Evolutionary conservation across 2,888 invertebrate genomes (phyloP), one percentile per base, ranked within the genome.

Genomic region (Agonopterix subpropinquella): DNA sequence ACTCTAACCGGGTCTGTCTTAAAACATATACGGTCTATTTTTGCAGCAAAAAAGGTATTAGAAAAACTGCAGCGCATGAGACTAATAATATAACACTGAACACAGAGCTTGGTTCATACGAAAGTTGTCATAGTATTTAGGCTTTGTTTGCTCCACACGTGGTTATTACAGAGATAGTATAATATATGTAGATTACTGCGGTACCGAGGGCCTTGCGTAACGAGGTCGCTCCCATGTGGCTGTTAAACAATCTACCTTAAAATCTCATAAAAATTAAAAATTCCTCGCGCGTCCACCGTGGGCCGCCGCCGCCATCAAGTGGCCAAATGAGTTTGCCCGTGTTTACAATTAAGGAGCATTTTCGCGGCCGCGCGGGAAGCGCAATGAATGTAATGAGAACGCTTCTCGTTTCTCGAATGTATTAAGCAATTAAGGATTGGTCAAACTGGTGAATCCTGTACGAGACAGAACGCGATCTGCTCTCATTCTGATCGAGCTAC

Each of bases 291-390:
- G 71, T 67, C 47, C 49, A 36, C 18, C 60, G 51, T 54, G 61
- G 61, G 60, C 56, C 51, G 47, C 58, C 45, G 53, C 57, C 62
- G 55, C 53, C 72, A 68, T 71, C 73, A 70, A 74, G 72, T 70
- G 70, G 57, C 67, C 71, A 73, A 77, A 77, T 74, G 78, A 77
- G 75, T 74, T 77, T 70, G 65, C 70, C 67, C 64, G 59, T 69
- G 68, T 77, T 76, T 75, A 74, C 75, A 74, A 78, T 76, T 74
- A 77, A 58, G 61, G 60, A 55, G 56, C 55, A 54, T 57, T n/a
- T 45, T 56, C 53, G 53, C 47, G 55, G 59, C 57, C 57, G 61
- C 55, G 57, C 51, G 54, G 52, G 52, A 51, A 52, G 57, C 54
- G 60, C 67, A 59, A 70, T 70, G 67, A 67, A 69, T 67, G 60